Evolutionary conservation across 2,113 vertebrate species (phyloP), one percentile per base, ranked within the genome.

Genomic region (Vulpes vulpes): DNA sequence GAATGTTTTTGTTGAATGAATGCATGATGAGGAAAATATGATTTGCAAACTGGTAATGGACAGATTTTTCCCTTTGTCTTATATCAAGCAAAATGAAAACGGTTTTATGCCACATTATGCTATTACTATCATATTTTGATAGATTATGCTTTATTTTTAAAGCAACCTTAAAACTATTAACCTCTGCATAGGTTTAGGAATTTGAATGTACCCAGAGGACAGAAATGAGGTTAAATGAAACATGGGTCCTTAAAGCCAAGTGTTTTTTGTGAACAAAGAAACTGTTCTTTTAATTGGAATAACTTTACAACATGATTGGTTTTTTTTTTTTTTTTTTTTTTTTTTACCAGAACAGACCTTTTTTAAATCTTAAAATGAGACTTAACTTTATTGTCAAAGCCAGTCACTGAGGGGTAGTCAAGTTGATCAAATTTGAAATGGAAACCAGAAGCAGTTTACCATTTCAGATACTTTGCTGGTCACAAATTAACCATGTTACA

Each of bases 351-450:
- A 71, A 96, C 79, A 96, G 96, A 20, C 59, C 25, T 62, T 98
- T 97, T 98, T 97, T 94, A 30, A 94, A 85, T 92, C 89, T 98
- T 89, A 98, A 89, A 96, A 83, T 94, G 97, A 97, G 97, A 98
- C 98, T 98, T 98, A 98, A 98, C 91, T 97, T 97, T 93, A 93
- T 83, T 94, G 87, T 97, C 74, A 98, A 98, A 98, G 94, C 91
- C 95, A 96, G 67, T 98, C 97, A 98, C 73, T 97, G 97, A 98
- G 89, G 96, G 86, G 95, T 97, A 98, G 96, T 91, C 82, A 98
- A 98, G 88, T 97, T 97, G 98, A 98, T 92, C 94, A 94, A 98
- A 98, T 97, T 16, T 93, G 83, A 96, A 98, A 94, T 96, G 87
- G 97, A 98, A 98, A 95, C n/a, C 97, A 98, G 98, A 98, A 97